Evolutionary conservation across 2,888 invertebrate species (phyloP).

Genomic region (Eupithecia subumbrata): DNA sequence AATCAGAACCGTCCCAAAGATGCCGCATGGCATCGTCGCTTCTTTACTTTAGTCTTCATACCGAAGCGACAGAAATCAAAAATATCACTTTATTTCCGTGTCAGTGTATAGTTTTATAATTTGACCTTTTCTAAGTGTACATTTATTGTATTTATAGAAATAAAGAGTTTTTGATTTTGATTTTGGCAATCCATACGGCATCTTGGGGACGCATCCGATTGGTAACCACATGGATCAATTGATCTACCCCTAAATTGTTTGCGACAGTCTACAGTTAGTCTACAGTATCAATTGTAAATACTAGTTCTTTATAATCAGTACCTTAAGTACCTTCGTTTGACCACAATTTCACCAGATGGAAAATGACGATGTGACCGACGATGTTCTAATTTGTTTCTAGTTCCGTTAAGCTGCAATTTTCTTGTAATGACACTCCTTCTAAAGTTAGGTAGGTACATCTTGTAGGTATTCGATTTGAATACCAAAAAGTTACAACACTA

Average conservation of each 20-base stretch:
- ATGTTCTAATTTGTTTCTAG: neutral
- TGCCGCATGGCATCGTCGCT: too few species aligned
- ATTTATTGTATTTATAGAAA: too few species aligned
- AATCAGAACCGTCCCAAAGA: too few species aligned
- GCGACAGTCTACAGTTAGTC: neutral
- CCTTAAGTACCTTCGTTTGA: neutral
- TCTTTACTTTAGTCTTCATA: too few species aligned
- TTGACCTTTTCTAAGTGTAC: too few species aligned
- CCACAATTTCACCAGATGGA: neutral
- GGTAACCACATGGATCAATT: neutral
- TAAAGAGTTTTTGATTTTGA: too few species aligned
- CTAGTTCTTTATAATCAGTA: too few species aligned
- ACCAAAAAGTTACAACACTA: neutral
- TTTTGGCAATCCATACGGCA: too few species aligned
- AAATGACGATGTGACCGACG: neutral
- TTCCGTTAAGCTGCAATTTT: neutral
- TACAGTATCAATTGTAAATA: too few species aligned
- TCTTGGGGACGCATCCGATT: neutral
- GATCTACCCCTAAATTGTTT: neutral
- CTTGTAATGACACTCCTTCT: neutral
- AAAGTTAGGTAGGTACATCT: neutral
- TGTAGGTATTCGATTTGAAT: neutral
- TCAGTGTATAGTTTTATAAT: too few species aligned
- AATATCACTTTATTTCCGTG: too few species aligned
- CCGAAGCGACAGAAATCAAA: too few species aligned